phyloP scores from a whole-genome alignment of 2,797 vertebrate species.

The Anabacerthia variegaticeps region DNA sequence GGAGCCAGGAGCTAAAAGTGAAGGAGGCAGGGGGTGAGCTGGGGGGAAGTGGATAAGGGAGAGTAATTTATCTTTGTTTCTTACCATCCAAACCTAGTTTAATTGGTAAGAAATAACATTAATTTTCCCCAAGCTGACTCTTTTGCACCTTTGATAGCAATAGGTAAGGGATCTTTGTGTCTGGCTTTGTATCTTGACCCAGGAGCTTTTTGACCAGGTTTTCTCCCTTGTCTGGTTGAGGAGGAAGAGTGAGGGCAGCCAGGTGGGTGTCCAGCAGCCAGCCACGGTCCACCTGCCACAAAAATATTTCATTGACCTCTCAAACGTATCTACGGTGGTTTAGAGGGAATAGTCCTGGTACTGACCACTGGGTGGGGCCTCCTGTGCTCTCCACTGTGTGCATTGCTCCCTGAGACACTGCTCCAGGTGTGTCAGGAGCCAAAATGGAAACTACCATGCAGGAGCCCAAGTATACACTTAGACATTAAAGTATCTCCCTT shows the following conservation, averaged over 20 bases:
- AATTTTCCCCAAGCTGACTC: neutral
- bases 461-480: neutral
- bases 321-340: neutral
- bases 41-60: neutral
- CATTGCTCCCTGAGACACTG: neutral
- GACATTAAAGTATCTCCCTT: neutral
- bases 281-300: neutral
- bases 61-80: neutral
- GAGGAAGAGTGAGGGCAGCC: accelerated
- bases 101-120: neutral
- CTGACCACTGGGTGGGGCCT: neutral
- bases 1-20: accelerated
- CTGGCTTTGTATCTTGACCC: neutral
- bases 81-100: neutral
- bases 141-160: neutral
- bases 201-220: accelerated
- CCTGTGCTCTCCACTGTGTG: neutral
- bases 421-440: neutral
- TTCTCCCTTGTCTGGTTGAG: neutral
- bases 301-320: neutral
- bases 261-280: neutral
- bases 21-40: neutral
- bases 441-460: neutral
- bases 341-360: neutral
- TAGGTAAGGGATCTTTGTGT: neutral